Evolutionary conservation across 1,140 invertebrate species (phyloP).

Genomic region (Heliconius eleuchia): DNA sequence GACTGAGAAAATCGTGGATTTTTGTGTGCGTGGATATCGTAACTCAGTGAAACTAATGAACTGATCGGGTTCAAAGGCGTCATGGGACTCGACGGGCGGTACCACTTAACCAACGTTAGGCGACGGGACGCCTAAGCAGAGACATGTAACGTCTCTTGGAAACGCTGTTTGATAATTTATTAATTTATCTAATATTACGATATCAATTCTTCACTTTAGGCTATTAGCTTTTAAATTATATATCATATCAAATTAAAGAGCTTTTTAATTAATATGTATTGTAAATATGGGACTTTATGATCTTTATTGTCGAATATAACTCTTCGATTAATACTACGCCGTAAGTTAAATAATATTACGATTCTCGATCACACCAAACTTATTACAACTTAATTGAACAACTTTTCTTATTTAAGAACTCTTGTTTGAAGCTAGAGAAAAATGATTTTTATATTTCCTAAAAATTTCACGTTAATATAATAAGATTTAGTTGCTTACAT

Average conservation of each 20-base stretch:
- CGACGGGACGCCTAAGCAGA: conserved; percentile 32
- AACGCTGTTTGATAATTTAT: neutral
- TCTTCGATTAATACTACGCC: neutral
- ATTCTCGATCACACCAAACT: neutral
- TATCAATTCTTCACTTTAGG: neutral
- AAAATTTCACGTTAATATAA: neutral
- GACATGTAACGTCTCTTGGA: neutral
- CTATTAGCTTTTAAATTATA: neutral
- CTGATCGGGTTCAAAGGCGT: conserved; percentile 74
- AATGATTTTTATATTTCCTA: neutral
- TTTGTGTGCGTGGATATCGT: conserved; percentile 59
- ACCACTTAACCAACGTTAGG: conserved; percentile 56
- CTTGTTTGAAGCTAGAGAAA: neutral
- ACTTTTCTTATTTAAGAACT: neutral
- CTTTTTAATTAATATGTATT: neutral
- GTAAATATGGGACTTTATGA: neutral
- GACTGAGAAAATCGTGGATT: conserved; percentile 66
- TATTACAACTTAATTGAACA: neutral
- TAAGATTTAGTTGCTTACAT: no score
- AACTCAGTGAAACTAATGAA: conserved; percentile 74
- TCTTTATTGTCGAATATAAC: neutral
- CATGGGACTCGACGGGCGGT: conserved; percentile 61
- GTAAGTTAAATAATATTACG: neutral
- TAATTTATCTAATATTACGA: neutral
- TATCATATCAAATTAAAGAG: neutral